These are phyloP conservation scores for Carassius auratus DNA, from an alignment of 2,113 vertebrate genomes.

Conservation along the genomic window DNA sequence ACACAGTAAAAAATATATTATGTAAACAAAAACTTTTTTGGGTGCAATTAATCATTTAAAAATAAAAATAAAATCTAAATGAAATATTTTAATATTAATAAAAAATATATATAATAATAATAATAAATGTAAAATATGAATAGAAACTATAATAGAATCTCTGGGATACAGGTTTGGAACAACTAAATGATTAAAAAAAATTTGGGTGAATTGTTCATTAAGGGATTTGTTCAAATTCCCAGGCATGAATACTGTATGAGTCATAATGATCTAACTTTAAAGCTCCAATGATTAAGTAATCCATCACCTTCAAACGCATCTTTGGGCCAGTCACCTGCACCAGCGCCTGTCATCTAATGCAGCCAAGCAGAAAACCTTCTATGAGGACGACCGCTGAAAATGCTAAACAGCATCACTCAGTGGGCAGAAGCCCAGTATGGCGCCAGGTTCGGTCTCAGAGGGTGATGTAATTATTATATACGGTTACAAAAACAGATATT, in stretches of 20 bases:
- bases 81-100: no score
- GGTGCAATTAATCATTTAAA: no score
- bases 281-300: neutral
- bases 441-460: neutral
- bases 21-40: no score
- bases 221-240: neutral
- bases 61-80: no score
- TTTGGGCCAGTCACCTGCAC: neutral
- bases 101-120: no score
- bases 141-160: neutral
- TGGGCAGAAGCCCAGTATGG: neutral
- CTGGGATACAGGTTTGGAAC: neutral
- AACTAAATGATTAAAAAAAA: neutral
- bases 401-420: slow-evolving; percentile 14
- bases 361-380: neutral
- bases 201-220: neutral
- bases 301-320: neutral
- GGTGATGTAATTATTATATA: slow-evolving; percentile 24
- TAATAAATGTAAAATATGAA: no score
- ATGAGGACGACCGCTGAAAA: neutral
- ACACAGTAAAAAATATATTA: no score
- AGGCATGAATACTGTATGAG: neutral
- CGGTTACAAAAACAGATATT: neutral
- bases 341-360: neutral
- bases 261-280: slow-evolving; percentile 4